Base-by-base conservation (phyloP, 2,888 invertebrate species). In the Pseudoips prasinana region DNA sequence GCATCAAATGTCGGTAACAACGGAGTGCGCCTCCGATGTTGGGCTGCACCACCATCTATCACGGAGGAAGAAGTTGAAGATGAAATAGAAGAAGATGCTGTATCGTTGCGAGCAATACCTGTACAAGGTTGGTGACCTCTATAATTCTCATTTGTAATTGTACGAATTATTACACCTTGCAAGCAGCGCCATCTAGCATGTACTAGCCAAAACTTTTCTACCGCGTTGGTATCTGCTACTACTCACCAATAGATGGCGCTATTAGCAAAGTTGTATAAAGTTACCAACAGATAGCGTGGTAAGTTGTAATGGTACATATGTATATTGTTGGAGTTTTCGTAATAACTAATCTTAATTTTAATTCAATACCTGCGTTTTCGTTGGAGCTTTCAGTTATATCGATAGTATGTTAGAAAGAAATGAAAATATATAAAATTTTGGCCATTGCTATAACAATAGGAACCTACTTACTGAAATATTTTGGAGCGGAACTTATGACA, bases 31-130 rank as follows among this genome's bases (percentile, higher is more conserved):
- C 78, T 90, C 11, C 82, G 91, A 22, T 90, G 90, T 56, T 88
- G 92, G 76, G 91, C 91, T 14, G 92, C 92, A 5, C 92, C 93
- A 2, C 92, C 93, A 0, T 92, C 92, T 10, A 90, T 92, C 44
- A 91, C 92, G 29, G 92, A 92, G 61, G 93, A 93, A 72, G 92
- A 92, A 54, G 89, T 91, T 18, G 91, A 91, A 40, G 91, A 90
- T 36, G 89, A 91, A 40, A 86, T 90, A 37, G 91, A 91, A 36
- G 91, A 91, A 58, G 91, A 91, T 59, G 91, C 92, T 0, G 90
- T 92, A n/a, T 92, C 92, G 7, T 77, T 93, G 36, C 86, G 92
- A 52, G 93, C 92, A 41, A 85, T 92, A 58, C 90, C 90, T 67
- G 88, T 50, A 25, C 83, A 85, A 90, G 93, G 93, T 93, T 61